A percentile compares a stretch with the other conserved stretches of the same genome.
These are phyloP conservation scores for Heptranchias perlo DNA, from an alignment of 2,113 vertebrate genomes.

Conservation along the genomic window DNA sequence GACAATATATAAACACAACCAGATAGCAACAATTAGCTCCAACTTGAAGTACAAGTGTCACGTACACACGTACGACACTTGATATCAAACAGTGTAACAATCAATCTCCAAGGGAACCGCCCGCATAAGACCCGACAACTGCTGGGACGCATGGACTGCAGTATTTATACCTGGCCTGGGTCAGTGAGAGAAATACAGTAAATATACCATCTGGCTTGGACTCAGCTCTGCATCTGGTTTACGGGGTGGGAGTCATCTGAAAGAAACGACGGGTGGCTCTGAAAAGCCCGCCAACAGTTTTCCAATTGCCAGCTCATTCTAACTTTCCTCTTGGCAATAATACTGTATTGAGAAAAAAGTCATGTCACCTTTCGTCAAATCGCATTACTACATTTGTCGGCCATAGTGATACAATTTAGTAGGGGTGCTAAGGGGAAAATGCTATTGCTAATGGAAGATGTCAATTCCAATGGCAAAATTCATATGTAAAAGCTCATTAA, in stretches of 20 bases:
- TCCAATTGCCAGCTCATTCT: not conserved
- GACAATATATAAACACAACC: not conserved
- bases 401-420: not conserved
- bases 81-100: not conserved
- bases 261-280: not conserved
- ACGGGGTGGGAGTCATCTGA: too few species aligned
- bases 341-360: not conserved
- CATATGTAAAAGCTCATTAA: not conserved
- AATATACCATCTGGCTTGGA: too few species aligned
- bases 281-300: not conserved
- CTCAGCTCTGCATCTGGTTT: not conserved
- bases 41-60: not conserved
- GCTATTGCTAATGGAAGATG: not conserved
- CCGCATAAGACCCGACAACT: not conserved
- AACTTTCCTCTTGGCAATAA: not conserved
- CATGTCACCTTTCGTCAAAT: not conserved
- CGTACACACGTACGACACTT: not conserved
- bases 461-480: not conserved
- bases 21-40: not conserved
- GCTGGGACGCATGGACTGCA: too few species aligned
- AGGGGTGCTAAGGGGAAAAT: not conserved
- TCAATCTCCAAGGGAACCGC: not conserved
- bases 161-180: too few species aligned
- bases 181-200: too few species aligned
- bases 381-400: not conserved